These are phyloP conservation scores for Schizopygopsis pylzovi DNA, from an alignment of 2,797 vertebrate genomes.

Conservation along the genomic window DNA sequence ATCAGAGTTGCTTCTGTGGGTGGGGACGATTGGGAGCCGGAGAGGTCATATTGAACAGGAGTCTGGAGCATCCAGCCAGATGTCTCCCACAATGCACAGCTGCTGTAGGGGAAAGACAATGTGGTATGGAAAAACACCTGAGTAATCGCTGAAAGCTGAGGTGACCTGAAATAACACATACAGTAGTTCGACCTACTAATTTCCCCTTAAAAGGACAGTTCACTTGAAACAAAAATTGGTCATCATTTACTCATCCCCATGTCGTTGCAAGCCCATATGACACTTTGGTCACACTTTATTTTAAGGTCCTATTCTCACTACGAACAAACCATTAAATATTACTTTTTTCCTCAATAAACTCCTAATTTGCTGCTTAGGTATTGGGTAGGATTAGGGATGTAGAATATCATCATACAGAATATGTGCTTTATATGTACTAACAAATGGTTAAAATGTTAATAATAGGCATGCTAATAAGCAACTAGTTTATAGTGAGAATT, in stretches of 20 bases:
- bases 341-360: too few species aligned
- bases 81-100: slow-evolving; percentile 50
- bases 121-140: slow-evolving; percentile 27
- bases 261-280: not conserved
- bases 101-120: slow-evolving; percentile 38
- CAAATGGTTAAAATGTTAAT: too few species aligned
- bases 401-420: too few species aligned
- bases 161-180: slow-evolving; percentile 8
- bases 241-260: not conserved
- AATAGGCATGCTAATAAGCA: too few species aligned
- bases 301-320: not conserved
- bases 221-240: not conserved
- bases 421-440: too few species aligned
- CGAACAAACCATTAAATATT: not conserved
- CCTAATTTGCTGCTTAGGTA: too few species aligned
- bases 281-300: not conserved
- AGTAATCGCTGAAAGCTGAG: slow-evolving; percentile 23
- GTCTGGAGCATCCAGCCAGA: slow-evolving; percentile 23
- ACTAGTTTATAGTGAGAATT: too few species aligned
- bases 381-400: too few species aligned
- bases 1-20: slow-evolving; percentile 15
- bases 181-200: not conserved
- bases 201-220: not conserved
- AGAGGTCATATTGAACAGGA: slow-evolving; percentile 19
- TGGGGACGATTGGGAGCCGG: not conserved